Base-by-base conservation (phyloP, 2,888 invertebrate species). In the Agriopis aurantiaria region DNA sequence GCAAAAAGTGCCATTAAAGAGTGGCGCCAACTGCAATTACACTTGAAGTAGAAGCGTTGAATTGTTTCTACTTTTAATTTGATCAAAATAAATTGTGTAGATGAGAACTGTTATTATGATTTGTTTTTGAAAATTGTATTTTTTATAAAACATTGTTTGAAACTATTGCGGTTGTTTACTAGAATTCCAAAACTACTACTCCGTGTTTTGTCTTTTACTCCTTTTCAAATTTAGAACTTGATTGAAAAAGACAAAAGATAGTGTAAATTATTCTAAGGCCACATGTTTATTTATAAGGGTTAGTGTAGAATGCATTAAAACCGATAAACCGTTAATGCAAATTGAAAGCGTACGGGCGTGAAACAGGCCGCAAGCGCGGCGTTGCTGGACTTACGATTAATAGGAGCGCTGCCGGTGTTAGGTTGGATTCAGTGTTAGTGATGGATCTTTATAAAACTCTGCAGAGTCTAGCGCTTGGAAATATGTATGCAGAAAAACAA, bases 301-400 rank as follows among this genome's bases (percentile, higher is more conserved):
- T 49, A 49, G 8, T 49, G 9, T 5, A 49, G 7, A 7, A 2
- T 49, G 14, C 48, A 49, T 49, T 49, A 49, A 49, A 49, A 49
- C n/a, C 14, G 48, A 49, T 49, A 49, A 49, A n/a, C 57, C 14
- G 43, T 57, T 57, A 57, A 57, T 57, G 41, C 57, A 57, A 57
- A 57, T 85, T 85, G 84, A 49, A 49, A 49, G 48, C 48, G 6
- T 49, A n/a, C 48, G 48, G 14, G 48, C 48, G 48, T 49, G 14
- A 14, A 46, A 8, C 48, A 46, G 33, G 10, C 46, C 46, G 6
- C 14, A n/a, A 14, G 14, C 48, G 48, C 8, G 6, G 14, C 8
- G 43, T 49, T 49, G 9, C 48, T n/a, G 48, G n/a, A 49, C 48
- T 7, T 49, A 7, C 48, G 48, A 49, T 8, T 49, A 14, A 49